Percentiles rank a stretch among this genome's conserved stretches.
Conservation (phyloP, 2,888 invertebrate genomes). For the Clepsis dumicolana region DNA sequence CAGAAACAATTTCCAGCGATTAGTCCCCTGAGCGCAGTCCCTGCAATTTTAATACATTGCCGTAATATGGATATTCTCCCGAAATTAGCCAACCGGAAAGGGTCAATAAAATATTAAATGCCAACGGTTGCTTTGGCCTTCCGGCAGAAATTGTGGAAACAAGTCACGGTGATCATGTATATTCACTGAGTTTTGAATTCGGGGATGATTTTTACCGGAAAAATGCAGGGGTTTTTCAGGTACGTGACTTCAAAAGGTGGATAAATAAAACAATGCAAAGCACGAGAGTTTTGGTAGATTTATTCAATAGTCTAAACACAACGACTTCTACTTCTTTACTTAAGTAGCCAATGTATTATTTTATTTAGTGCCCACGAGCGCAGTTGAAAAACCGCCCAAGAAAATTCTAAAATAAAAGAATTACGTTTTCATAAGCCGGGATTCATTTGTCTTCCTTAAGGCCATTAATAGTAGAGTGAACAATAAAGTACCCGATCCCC, state of each 20-base stretch:
- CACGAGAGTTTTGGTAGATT: too few relatives aligned
- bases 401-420: slow-evolving; percentile 4
- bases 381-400: background rate
- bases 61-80: slow-evolving; percentile 33
- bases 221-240: background rate
- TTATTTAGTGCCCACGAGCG: background rate
- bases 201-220: background rate
- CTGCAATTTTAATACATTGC: slow-evolving; percentile 32
- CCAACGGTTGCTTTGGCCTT: background rate
- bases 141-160: slow-evolving; percentile 14
- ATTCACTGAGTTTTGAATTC: slow-evolving; percentile 19
- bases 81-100: slow-evolving; percentile 30
- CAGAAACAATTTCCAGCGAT: slow-evolving; percentile 12
- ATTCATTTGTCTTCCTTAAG: slow-evolving; percentile 46
- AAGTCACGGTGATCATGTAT: slow-evolving; percentile 10
- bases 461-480: slow-evolving; percentile 64
- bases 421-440: slow-evolving; percentile 32
- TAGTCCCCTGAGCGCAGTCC: slow-evolving; percentile 25
- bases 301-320: too few relatives aligned
- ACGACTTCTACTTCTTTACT: too few relatives aligned
- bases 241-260: background rate
- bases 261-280: background rate
- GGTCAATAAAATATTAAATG: slow-evolving; percentile 37
- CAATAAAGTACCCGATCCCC: slow-evolving; percentile 59
- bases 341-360: too few relatives aligned